Conservation (phyloP, 1,140 invertebrate species). For the Penaeus indicus region DNA sequence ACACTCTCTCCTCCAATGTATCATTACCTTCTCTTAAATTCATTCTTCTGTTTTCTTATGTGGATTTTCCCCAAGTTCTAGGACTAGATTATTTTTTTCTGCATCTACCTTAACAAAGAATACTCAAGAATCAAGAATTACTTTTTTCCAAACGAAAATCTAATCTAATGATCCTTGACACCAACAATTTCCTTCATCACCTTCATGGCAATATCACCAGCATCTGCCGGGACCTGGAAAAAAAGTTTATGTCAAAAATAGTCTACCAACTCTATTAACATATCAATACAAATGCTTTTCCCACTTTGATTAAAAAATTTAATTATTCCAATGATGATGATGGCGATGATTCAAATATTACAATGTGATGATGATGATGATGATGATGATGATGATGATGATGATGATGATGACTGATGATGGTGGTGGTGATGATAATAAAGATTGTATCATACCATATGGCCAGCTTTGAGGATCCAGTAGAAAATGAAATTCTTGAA, state of each 20-base stretch:
- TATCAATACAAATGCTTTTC: neutral
- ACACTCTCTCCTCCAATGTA: too few relatives aligned
- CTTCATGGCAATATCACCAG: conserved; percentile 30
- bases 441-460: conserved; percentile 38
- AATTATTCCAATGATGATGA: too few relatives aligned
- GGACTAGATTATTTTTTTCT: neutral
- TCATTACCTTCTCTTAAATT: too few relatives aligned
- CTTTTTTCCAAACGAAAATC: neutral
- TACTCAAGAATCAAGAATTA: neutral
- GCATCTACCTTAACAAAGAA: neutral
- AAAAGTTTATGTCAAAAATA: neutral
- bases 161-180: conserved; percentile 16
- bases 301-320: too few relatives aligned
- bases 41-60: too few relatives aligned
- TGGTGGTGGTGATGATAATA: neutral
- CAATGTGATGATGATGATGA: too few relatives aligned
- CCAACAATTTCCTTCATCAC: conserved; percentile 50
- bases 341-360: too few relatives aligned
- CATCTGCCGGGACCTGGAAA: conserved; percentile 41
- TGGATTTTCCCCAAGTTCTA: too few relatives aligned
- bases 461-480: conserved; percentile 53
- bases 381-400: neutral
- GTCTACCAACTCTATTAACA: neutral
- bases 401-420: neutral
- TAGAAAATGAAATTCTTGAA: conserved; percentile 58